Base-by-base conservation (phyloP, 2,888 invertebrate genomes). In the Dyspetes luteomarginatus region DNA sequence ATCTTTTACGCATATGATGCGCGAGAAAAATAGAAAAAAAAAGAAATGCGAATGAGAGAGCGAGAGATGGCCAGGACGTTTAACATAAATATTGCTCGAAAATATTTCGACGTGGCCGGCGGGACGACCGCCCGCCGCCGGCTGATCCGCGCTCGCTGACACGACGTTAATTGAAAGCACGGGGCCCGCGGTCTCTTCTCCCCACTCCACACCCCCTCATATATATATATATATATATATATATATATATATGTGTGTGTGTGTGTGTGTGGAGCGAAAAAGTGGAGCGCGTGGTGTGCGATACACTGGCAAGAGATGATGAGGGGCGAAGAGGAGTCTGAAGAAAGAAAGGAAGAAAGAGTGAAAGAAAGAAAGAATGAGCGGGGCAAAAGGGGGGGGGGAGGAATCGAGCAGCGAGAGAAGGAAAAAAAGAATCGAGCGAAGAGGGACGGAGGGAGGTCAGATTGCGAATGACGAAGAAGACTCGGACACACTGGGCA, bases 151-250 rank as follows among this genome's bases (percentile, higher is more conserved):
- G 85, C 85, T 84, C 86, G 88, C 87, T 88, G 88, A 88, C 88
- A 84, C 86, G 87, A 89, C 85, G 89, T 89, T 89, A 90, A 90
- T 90, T 89, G 90, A 89, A 88, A 88, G 86, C 86, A 83, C 86
- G 85, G 85, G 80, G 74, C 80, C 79, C 77, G 82, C 72, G 65
- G 71, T 19, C 77, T 79, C 55, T 62, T 41, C 52, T 36, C 50
- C 56, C 45, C 73, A 28, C 28, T 41, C n/a, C 30, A 58, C 4
- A 36, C 55, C 26, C 36, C 36, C 64, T 52, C 41, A n/a, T 41
- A 22, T 36, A 28, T 4, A 52, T 64, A 7, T 45, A 17, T 19
- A 24, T 22, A 52, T 50, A 0, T n/a, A 9, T n/a, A 52, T 24
- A 24, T 22, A 28, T 72, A 67, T 60, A 30, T 67, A 52, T 75